phyloP scores from a whole-genome alignment of 1,140 invertebrate genomes.

The Metaphire vulgaris region DNA sequence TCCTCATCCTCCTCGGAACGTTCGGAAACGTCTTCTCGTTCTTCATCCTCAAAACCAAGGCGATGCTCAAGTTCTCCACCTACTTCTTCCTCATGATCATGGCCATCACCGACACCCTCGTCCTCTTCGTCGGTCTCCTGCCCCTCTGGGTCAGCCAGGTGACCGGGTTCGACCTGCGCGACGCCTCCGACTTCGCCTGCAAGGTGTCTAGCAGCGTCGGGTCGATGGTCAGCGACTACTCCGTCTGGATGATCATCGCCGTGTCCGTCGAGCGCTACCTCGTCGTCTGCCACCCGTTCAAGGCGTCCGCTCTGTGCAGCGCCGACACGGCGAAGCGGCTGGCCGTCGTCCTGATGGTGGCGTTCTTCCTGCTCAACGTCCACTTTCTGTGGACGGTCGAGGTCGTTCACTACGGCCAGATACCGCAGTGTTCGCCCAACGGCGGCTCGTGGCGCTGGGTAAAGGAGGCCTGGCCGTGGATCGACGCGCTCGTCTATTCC shows the following conservation, averaged over 20 bases:
- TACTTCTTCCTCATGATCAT: conserved; percentile 43
- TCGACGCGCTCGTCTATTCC: conserved; percentile 43
- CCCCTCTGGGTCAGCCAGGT: conserved; percentile 34
- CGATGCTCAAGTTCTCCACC: conserved; percentile 40
- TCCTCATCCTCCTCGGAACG: conserved; percentile 43
- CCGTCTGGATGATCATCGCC: conserved; percentile 62
- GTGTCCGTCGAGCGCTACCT: conserved; percentile 92
- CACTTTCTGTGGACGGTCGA: conserved; percentile 33
- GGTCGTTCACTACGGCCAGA: neutral
- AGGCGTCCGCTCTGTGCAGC: conserved; percentile 48
- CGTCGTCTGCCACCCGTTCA: conserved; percentile 85
- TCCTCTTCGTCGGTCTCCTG: conserved; percentile 43
- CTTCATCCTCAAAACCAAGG: conserved; percentile 33
- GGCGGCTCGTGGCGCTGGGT: conserved; percentile 29
- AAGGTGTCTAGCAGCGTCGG: conserved; percentile 21
- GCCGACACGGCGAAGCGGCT: neutral
- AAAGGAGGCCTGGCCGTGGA: conserved; percentile 41
- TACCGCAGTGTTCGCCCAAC: neutral
- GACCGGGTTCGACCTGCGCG: conserved; percentile 13
- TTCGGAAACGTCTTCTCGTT: conserved; percentile 45
- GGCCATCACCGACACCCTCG: conserved; percentile 41
- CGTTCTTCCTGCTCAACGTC: conserved; percentile 25
- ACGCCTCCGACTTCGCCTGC: conserved; percentile 1
- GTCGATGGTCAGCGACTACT: conserved; percentile 30
- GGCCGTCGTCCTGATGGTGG: neutral